These are phyloP conservation scores for Apotomis betuletana DNA, from an alignment of 2,888 invertebrate species.

Conservation along the genomic window DNA sequence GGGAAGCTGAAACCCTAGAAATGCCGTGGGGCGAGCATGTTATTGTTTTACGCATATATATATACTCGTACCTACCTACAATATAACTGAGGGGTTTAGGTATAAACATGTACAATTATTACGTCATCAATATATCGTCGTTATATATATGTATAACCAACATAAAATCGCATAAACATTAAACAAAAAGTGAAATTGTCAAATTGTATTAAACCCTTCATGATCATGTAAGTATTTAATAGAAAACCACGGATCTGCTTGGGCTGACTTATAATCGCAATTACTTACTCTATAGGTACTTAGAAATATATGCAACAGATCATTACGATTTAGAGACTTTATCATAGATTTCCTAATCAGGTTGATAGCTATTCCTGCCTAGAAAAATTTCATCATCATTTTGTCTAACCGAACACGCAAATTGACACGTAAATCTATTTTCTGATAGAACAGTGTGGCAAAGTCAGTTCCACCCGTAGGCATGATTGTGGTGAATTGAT, in stretches of 20 bases:
- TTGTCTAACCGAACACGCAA: background rate
- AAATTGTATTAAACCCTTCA: too few relatives aligned
- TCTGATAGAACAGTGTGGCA: background rate
- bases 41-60: constrained; percentile 56
- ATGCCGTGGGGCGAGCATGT: constrained; percentile 73
- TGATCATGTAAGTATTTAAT: too few relatives aligned
- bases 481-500: constrained; percentile 7
- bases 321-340: background rate
- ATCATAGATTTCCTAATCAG: constrained; percentile 13
- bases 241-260: too few relatives aligned
- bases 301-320: background rate
- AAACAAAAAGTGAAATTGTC: too few relatives aligned
- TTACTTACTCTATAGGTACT: background rate
- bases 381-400: constrained; percentile 9
- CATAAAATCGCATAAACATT: too few relatives aligned
- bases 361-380: background rate
- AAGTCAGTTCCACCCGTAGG: background rate
- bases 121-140: background rate
- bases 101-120: background rate
- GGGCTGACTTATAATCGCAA: background rate
- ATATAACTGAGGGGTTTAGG: background rate
- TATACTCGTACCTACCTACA: background rate
- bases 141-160: background rate
- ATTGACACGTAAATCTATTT: background rate
- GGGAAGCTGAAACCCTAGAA: constrained; percentile 79